Base-by-base conservation (phyloP, 2,797 vertebrate species). In the Xenentodon cancila region DNA sequence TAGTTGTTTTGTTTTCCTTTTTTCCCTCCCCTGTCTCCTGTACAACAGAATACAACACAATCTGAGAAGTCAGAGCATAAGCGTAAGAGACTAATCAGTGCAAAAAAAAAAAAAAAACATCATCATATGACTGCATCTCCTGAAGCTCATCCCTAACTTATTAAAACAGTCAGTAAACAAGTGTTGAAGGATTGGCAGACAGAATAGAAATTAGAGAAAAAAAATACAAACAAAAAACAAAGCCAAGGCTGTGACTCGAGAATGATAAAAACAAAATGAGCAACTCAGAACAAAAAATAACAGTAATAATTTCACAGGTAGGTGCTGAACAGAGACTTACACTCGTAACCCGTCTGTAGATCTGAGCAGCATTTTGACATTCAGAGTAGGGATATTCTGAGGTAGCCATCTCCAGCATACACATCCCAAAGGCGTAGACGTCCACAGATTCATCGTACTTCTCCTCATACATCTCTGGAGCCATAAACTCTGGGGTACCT, bases 381-480 rank as follows among this genome's bases (percentile, higher is more conserved):
- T 99, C 98, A 18, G 97, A 99, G 92, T 99, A 99, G 53, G 97
- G 97, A 86, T 99, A 99, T 80, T 99, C 97, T 20, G 97, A 99
- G 7, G 97, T 99, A 66, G 97, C 97, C 97, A 99, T 99, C 95
- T 99, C 97, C 88, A 94, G 74, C 98, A 99, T 99, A 84, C 98
- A 99, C 98, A 99, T 99, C 81, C 98, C 98, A 86, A 99, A 99
- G 89, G 98, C 98, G 86, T 99, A 99, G 17, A 99, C 98, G 43
- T 99, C 97, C 77, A 99, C 98, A 11, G 95, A 97, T 67, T 99
- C 98, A 84, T 99, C 97, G 17, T 99, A 99, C 92, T 99, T 99
- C 93, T 99, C 98, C 85, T 99, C 98, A 76, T 99, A 99, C 97
- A 99, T 99, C 95, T 99, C 97, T 49, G 97, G 97, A 68, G 97